A percentile compares a stretch with the other conserved stretches of the same genome.
Conservation (phyloP, 2,113 vertebrate species). For the Steatornis caripensis region DNA sequence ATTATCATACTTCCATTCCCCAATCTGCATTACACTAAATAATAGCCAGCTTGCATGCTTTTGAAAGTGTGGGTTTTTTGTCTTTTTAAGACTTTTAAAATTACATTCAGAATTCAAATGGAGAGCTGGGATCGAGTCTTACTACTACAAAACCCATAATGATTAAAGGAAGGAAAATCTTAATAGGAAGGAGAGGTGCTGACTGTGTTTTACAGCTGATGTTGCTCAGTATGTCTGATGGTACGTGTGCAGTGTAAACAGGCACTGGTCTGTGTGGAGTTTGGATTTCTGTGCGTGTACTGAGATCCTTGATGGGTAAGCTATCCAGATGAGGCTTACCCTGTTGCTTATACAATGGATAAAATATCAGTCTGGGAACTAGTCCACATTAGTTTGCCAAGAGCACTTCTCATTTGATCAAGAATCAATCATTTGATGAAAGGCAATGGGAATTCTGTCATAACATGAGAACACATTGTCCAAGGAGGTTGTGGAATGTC, state of each 20-base stretch:
- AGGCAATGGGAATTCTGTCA: neutral
- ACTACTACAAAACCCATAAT: neutral
- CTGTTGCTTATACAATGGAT: neutral
- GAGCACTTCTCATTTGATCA: neutral
- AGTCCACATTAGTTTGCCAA: neutral
- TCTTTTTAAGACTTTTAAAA: neutral
- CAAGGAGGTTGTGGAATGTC: neutral
- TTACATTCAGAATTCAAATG: neutral
- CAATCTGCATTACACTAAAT: neutral
- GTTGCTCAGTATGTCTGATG: neutral
- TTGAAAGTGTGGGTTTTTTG: neutral
- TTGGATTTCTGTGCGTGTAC: neutral
- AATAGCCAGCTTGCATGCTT: neutral
- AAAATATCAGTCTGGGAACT: neutral
- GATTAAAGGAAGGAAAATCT: neutral
- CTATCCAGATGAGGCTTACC: neutral
- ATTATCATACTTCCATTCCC: neutral
- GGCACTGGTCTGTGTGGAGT: neutral
- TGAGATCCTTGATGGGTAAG: neutral
- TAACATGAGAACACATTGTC: neutral
- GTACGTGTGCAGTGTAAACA: fast-evolving
- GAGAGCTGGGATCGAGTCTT: neutral
- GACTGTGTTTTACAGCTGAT: neutral
- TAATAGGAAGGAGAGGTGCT: neutral
- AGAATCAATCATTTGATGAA: neutral